Percentiles rank a stretch among this genome's conserved stretches.
These are phyloP conservation scores for Pitta sordida DNA, from an alignment of 2,113 vertebrate genomes.

Conservation along the genomic window DNA sequence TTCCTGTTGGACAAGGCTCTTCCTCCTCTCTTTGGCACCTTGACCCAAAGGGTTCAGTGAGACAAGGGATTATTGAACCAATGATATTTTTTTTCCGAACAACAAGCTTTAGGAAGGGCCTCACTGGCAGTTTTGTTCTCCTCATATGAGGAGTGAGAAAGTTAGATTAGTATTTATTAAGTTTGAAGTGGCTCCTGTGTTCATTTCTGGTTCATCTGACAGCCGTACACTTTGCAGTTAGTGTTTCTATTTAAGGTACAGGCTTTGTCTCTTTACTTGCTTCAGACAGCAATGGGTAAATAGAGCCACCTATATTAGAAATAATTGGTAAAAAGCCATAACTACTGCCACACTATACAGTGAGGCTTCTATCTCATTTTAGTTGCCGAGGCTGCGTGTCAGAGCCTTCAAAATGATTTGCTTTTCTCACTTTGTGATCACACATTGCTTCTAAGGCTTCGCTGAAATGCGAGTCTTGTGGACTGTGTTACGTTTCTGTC, in stretches of 20 bases:
- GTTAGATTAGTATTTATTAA: not conserved
- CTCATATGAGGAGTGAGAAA: not conserved
- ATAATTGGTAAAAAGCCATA: not conserved
- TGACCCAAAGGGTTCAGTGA: not conserved
- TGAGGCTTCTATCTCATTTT: not conserved
- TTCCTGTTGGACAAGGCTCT: not conserved
- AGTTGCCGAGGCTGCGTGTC: not conserved
- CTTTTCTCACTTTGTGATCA: not conserved
- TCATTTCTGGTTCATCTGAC: not conserved
- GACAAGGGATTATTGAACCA: not conserved
- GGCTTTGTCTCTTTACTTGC: not conserved
- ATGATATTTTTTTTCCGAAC: not conserved
- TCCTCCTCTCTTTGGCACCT: not conserved
- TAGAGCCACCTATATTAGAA: not conserved
- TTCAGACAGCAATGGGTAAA: not conserved
- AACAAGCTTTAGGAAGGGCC: not conserved
- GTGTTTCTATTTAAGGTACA: not conserved
- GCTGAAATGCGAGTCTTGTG: not conserved
- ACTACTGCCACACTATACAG: not conserved
- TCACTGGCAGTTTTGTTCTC: not conserved
- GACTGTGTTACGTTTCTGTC: not conserved
- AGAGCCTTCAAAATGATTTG: not conserved
- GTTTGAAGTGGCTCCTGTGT: not conserved
- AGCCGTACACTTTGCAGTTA: not conserved
- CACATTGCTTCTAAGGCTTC: not conserved